These are phyloP conservation scores for Ditylenchus weischeri DNA, from an alignment of 2,888 invertebrate species.

Conservation along the genomic window DNA sequence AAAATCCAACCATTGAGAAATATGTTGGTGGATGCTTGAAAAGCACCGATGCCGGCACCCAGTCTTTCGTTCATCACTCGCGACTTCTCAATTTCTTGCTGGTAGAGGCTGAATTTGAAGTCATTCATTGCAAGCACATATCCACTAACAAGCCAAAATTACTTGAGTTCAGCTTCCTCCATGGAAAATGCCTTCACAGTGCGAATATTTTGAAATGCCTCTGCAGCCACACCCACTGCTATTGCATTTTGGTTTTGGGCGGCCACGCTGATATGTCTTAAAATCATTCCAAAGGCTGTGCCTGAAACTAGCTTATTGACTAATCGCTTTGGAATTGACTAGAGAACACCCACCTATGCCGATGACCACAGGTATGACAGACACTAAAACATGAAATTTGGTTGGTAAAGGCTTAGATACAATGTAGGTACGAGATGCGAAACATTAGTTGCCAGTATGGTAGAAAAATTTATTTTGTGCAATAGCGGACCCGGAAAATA, in stretches of 20 bases:
- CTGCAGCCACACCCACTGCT: conserved; percentile 83
- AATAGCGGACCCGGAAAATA: background rate
- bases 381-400: conserved; percentile 80
- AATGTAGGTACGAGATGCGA: no score
- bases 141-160: conserved; percentile 55
- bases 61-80: conserved; percentile 73
- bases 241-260: conserved; percentile 66
- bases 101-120: conserved; percentile 60
- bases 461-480: no score
- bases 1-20: conserved; percentile 63
- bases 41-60: conserved; percentile 84
- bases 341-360: no score
- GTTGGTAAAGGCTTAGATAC: conserved; percentile 61
- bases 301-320: conserved; percentile 62
- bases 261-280: conserved; percentile 60
- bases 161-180: conserved; percentile 78
- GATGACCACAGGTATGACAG: conserved; percentile 60
- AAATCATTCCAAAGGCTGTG: conserved; percentile 74
- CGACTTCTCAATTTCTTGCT: conserved; percentile 73
- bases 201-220: conserved; percentile 85
- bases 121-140: conserved; percentile 11
- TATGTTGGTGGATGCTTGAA: conserved; percentile 67
- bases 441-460: no score
- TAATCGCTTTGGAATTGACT: no score
- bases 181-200: conserved; percentile 91